A percentile compares a stretch with the other conserved stretches of the same genome.
Conservation (phyloP, 2,888 invertebrate genomes). For the Spisula solida region DNA sequence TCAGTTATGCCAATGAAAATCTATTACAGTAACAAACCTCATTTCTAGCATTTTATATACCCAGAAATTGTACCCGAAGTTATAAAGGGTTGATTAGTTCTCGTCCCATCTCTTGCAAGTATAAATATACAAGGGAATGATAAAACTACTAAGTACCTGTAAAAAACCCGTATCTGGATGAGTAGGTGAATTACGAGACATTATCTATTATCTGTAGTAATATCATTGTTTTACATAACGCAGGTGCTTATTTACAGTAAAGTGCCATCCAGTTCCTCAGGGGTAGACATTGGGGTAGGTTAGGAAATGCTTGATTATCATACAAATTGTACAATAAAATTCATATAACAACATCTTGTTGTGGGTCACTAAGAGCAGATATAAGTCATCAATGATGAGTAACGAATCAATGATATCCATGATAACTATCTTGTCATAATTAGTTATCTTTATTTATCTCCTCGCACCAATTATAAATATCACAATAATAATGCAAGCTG, state of each 20-base stretch:
- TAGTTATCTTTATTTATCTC: neutral
- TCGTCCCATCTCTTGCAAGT: neutral
- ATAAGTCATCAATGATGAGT: neutral
- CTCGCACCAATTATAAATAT: neutral
- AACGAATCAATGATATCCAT: neutral
- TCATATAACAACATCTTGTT: neutral
- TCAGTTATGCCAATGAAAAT: neutral
- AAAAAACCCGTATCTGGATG: neutral
- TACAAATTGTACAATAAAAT: neutral
- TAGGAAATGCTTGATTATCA: too few relatives aligned
- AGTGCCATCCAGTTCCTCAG: neutral
- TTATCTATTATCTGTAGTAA: conserved; percentile 1
- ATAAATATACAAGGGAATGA: neutral
- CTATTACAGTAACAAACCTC: neutral
- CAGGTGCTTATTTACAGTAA: conserved; percentile 30
- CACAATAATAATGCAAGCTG: too few relatives aligned
- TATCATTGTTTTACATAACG: conserved; percentile 42
- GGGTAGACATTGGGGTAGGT: neutral
- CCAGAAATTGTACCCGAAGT: neutral
- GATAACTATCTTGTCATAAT: neutral
- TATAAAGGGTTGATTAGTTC: conserved; percentile 3
- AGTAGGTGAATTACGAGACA: neutral
- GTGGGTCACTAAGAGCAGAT: neutral
- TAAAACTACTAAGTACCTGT: conserved; percentile 28
- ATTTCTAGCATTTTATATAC: neutral